These are phyloP conservation scores for Chrysomallon squamiferum DNA, from an alignment of 1,140 invertebrate species.

Conservation along the genomic window DNA sequence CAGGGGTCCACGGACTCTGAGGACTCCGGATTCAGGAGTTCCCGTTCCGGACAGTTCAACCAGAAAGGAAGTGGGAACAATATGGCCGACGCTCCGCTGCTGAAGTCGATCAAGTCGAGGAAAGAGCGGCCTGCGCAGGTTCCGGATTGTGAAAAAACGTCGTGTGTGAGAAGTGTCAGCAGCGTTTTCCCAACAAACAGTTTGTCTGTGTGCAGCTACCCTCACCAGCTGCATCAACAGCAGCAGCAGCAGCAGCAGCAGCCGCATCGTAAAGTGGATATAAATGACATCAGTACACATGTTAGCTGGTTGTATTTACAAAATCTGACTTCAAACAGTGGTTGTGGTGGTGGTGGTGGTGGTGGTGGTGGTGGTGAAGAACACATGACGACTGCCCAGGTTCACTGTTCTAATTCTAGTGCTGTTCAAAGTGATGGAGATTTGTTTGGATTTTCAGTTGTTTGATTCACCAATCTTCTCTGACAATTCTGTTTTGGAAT, in stretches of 20 bases:
- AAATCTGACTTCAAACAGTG: slow-evolving; percentile 8
- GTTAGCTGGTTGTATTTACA: slow-evolving; percentile 28
- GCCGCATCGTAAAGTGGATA: slow-evolving; percentile 10
- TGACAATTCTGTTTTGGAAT: no score
- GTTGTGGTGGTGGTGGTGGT: not conserved
- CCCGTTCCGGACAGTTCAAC: slow-evolving; percentile 38
- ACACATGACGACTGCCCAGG: slow-evolving; percentile 12
- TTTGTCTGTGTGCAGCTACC: no score
- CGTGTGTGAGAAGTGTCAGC: no score
- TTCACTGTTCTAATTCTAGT: slow-evolving; percentile 12
- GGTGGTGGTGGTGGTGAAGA: not conserved
- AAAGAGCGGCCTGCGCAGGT: not conserved
- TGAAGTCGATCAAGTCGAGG: slow-evolving; percentile 22
- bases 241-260: not conserved
- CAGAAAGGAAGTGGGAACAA: slow-evolving; percentile 24
- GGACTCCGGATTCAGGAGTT: slow-evolving; percentile 50
- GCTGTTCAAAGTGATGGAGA: slow-evolving; percentile 4
- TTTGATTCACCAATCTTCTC: no score
- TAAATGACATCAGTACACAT: slow-evolving; percentile 23
- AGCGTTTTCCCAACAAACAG: no score
- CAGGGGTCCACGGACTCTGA: slow-evolving; percentile 48
- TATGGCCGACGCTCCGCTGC: slow-evolving; percentile 34
- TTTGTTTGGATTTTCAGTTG: slow-evolving; percentile 28
- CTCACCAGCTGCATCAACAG: not conserved
- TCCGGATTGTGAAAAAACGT: no score